Evolutionary conservation across 2,888 invertebrate genomes (phyloP).

Genomic region (Isotomurus palustris): DNA sequence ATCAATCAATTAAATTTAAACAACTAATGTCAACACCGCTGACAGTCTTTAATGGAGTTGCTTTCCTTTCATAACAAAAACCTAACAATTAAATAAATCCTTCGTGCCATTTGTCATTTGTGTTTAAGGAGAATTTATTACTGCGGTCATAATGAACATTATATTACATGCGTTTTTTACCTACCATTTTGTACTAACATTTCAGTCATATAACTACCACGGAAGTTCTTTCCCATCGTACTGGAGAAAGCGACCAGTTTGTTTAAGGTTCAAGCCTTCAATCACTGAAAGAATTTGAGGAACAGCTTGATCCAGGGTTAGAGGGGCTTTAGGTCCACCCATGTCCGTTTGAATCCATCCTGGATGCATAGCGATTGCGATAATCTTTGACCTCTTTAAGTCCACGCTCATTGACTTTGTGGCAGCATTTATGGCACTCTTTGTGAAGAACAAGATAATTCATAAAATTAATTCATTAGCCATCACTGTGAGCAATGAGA

Average conservation of each 20-base stretch:
- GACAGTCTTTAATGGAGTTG: too few relatives aligned
- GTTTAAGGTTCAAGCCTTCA: slow-evolving; percentile 57
- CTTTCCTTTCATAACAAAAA: too few relatives aligned
- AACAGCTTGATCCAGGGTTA: slow-evolving; percentile 66
- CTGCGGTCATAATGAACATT: too few relatives aligned
- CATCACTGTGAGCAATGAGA: background rate
- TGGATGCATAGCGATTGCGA: slow-evolving; percentile 73
- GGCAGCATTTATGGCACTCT: slow-evolving; percentile 81
- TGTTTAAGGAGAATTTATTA: too few relatives aligned
- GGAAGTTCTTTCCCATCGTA: slow-evolving; percentile 68
- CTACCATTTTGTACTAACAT: too few relatives aligned
- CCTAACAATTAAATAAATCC: too few relatives aligned
- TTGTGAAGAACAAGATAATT: slow-evolving; percentile 48
- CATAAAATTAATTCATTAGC: background rate
- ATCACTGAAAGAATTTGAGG: slow-evolving; percentile 64
- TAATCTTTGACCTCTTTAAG: slow-evolving; percentile 66
- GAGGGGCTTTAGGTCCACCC: slow-evolving; percentile 75
- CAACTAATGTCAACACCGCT: too few relatives aligned
- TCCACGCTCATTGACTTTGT: slow-evolving; percentile 80
- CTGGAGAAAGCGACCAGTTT: slow-evolving; percentile 73
- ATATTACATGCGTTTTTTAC: too few relatives aligned
- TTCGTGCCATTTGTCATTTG: too few relatives aligned
- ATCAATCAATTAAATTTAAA: too few relatives aligned
- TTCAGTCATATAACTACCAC: too few relatives aligned
- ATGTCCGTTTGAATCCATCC: slow-evolving; percentile 82